These are phyloP conservation scores for Condylura cristata DNA, from an alignment of 2,113 vertebrate genomes.

Conservation along the genomic window DNA sequence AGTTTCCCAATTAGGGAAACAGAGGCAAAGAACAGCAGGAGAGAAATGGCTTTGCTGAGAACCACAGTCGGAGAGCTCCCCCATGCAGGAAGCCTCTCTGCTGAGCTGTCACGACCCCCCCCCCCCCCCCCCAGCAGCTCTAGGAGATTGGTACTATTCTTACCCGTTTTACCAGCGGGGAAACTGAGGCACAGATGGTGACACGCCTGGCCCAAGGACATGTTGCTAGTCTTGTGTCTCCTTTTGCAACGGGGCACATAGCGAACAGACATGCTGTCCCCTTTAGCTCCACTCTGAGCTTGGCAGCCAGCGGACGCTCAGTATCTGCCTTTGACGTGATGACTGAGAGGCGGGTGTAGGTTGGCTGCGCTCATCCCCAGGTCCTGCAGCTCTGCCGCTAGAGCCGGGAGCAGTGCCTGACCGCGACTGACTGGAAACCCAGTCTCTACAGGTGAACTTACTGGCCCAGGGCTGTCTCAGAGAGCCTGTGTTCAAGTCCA, in stretches of 20 bases:
- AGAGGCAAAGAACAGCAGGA: background rate
- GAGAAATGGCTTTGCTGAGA: background rate
- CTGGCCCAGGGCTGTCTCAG: background rate
- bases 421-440: background rate
- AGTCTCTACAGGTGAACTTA: background rate
- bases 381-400: background rate
- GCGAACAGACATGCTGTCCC: background rate
- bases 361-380: background rate
- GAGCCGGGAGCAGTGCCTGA: background rate
- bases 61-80: background rate
- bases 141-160: background rate
- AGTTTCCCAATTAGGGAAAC: background rate
- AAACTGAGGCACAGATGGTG: conserved; percentile 21
- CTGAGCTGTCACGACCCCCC: background rate
- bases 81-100: background rate
- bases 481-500: background rate
- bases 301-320: background rate
- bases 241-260: background rate
- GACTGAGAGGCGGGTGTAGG: background rate
- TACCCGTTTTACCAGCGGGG: background rate
- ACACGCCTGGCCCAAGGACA: background rate
- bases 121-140: background rate
- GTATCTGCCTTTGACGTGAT: accelerated
- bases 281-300: background rate
- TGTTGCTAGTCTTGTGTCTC: background rate